Conservation (phyloP, 2,888 invertebrate species). For the Hirtodrosophila duncani region DNA sequence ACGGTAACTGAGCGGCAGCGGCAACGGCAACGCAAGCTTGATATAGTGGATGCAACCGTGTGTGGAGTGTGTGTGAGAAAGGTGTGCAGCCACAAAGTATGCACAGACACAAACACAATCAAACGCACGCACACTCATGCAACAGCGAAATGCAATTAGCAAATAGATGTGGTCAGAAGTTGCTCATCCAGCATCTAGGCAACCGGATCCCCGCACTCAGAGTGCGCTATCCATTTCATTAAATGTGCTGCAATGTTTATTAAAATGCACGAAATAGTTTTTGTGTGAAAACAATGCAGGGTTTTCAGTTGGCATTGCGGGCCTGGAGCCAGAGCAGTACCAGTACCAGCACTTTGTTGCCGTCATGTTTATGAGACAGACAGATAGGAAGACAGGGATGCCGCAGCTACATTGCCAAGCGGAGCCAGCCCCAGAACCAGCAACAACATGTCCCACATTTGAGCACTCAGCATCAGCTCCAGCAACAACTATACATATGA, state of each 20-base stretch:
- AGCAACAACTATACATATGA: conserved; percentile 27
- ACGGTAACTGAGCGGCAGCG: conserved; percentile 14
- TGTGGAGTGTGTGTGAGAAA: conserved; percentile 40
- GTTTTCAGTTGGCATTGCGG: conserved; percentile 25
- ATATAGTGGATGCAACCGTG: conserved; percentile 14
- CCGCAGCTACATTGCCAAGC: conserved; percentile 13
- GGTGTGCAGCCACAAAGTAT: conserved; percentile 47
- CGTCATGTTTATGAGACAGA: conserved; percentile 53
- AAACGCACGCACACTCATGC: neutral
- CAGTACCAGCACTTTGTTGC: conserved; percentile 40
- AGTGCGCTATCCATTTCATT: conserved; percentile 43
- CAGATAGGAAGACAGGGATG: conserved; percentile 21
- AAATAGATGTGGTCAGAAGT: conserved; percentile 59
- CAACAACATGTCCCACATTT: conserved; percentile 35
- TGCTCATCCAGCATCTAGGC: conserved; percentile 26
- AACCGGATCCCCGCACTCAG: conserved; percentile 14
- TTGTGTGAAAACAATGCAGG: conserved; percentile 43
- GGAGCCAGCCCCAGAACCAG: conserved; percentile 7
- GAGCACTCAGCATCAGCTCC: conserved; percentile 16
- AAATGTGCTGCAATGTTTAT: conserved; percentile 60
- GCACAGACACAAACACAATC: conserved; percentile 17
- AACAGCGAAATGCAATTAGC: conserved; percentile 68
- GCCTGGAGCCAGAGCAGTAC: conserved; percentile 3
- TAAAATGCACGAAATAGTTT: conserved; percentile 63
- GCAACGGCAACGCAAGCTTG: too few species aligned